Evolutionary conservation across 2,888 invertebrate species (phyloP).

Genomic region (Drosophila atripex): DNA sequence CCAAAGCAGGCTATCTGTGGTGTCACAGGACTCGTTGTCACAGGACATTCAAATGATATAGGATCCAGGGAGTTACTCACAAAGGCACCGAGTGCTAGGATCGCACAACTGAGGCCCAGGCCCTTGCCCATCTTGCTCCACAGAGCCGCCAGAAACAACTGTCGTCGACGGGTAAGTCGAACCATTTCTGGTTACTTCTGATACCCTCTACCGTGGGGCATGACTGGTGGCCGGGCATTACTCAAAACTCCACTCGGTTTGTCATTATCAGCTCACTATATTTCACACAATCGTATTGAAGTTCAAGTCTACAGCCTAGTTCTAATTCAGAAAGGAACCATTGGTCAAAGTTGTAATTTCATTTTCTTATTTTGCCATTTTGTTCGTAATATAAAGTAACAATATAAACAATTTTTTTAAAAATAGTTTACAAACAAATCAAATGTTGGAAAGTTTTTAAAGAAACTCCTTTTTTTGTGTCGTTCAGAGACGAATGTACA

Average conservation of each 20-base stretch:
- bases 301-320: background rate
- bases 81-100: slow-evolving; percentile 54
- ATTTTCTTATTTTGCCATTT: background rate
- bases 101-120: slow-evolving; percentile 46
- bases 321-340: slow-evolving; percentile 3
- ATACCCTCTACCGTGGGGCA: background rate
- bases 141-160: slow-evolving; percentile 35
- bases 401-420: background rate
- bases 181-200: background rate
- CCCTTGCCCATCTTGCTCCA: slow-evolving; percentile 51
- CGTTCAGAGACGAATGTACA: background rate
- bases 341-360: background rate
- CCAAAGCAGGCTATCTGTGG: slow-evolving; percentile 56
- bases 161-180: background rate
- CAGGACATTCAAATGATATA: background rate
- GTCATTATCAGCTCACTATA: background rate
- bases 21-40: background rate
- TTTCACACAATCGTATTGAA: no score
- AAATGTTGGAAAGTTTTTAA: no score
- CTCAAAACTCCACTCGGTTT: slow-evolving; percentile 1
- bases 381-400: background rate
- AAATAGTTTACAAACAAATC: background rate
- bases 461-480: background rate
- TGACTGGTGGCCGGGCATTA: background rate
- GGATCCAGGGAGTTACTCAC: slow-evolving; percentile 39